Evolutionary conservation across 2,888 invertebrate species (phyloP), one percentile per base, ranked within the genome.

Genomic region (Hetaerina titia): DNA sequence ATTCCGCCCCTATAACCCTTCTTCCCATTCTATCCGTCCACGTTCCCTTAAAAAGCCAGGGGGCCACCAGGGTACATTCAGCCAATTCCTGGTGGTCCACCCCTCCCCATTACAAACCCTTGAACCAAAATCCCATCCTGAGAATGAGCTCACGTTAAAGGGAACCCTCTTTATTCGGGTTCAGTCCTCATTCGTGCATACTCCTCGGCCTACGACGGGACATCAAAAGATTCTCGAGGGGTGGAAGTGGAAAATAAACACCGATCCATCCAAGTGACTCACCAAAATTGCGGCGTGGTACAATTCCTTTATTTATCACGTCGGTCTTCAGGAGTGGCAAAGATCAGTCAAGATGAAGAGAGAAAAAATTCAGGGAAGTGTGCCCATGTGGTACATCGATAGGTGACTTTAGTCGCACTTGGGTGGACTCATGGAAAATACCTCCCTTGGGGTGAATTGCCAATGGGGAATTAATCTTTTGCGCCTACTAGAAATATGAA

Each of bases 21-120:
- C 7, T 25, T 2, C 64, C 64, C 64, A 8, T 74, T 25, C 74
- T 8, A 9, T 25, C 9, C 31, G 13, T 31, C 31, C 81, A 31
- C 81, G 31, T 31, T 81, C 81, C 81, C 81, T 81, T 81, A 31
- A 81, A 81, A 81, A 81, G 81, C 81, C 31, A 31, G 74, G 74
- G 31, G 81, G n/a, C 13, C 31, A 22, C 25, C 81, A 31, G 81
- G 81, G 31, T 31, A 81, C 81, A 31, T 81, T 81, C 25, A 31
- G 81, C 25, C 81, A 31, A 81, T 81, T 81, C 25, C 25, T n/a
- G 22, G 81, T 31, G 81, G 25, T 81, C 13, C 81, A 11, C 31
- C 81, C 81, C 81, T 31, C 25, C 81, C 25, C 81, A 25, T 81
- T 25, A 31, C 81, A 81, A 81, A 31, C 81, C 31, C 81, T 31